Base-by-base conservation (phyloP, 2,888 invertebrate species). In the Corbicula japonica region DNA sequence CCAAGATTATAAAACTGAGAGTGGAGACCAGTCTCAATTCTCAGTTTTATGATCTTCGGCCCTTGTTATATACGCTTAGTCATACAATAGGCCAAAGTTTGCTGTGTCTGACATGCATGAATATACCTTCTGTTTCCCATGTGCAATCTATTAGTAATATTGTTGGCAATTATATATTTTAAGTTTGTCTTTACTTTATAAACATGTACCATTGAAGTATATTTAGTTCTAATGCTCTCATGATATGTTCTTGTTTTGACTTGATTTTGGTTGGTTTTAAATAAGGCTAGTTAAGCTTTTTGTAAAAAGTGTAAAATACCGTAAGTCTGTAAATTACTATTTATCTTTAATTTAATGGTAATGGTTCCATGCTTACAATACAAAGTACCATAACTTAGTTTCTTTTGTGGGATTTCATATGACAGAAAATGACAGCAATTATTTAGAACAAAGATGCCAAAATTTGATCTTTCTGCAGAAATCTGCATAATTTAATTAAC, bases 31-130 rank as follows among this genome's bases (percentile, higher is more conserved):
- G 72, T 77, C 72, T 61, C 23, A 56, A 65, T 28, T 26, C 50
- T 65, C 35, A 41, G 26, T 41, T 60, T 60, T 60, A 15, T n/a
- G n/a, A n/a, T n/a, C n/a, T n/a, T n/a, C n/a, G n/a, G n/a, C n/a
- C n/a, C n/a, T 60, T 60, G 60, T 60, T 60, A 41, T 35, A 50
- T 61, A 75, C 50, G 54, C 61, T 35, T 50, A 63, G 69, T 70
- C 72, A 62, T 77, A 68, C 61, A 58, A 65, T 62, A 46, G 52
- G 68, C 52, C 32, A 48, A 74, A 48, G 76, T 81, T 73, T 81
- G 81, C 81, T 60, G 81, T 81, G 81, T 32, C n/a, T n/a, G n/a
- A 38, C 28, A 50, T 76, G 75, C 74, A 79, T 75, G 79, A 74
- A 66, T 66, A 70, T 73, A 66, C 79, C 79, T n/a, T n/a, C n/a